Conservation (phyloP, 1,140 invertebrate species). For the Drosophila carrolli region DNA sequence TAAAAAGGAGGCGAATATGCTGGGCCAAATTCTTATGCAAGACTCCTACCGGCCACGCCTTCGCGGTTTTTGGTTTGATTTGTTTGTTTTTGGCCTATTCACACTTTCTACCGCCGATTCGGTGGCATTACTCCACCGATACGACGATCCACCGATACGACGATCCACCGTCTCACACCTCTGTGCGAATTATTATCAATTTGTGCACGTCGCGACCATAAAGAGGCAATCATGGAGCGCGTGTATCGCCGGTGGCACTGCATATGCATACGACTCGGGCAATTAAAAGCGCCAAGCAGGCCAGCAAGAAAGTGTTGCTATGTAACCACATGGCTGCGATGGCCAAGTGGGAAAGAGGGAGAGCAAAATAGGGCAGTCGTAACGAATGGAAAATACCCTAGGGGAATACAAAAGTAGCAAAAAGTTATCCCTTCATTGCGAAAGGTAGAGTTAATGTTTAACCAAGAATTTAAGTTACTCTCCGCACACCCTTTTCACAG, state of each 20-base stretch:
- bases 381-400: constrained; percentile 13
- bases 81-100: constrained; percentile 18
- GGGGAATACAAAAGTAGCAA: background rate
- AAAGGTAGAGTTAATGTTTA: background rate
- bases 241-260: constrained; percentile 38
- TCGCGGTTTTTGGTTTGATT: background rate
- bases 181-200: constrained; percentile 72
- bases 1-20: constrained; percentile 9
- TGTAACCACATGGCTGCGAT: constrained; percentile 24
- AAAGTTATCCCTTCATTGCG: background rate
- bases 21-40: constrained; percentile 42
- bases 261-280: constrained; percentile 48
- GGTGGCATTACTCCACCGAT: constrained; percentile 23
- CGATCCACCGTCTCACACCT: constrained; percentile 52
- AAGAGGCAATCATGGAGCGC: constrained; percentile 60
- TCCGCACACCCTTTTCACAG: too few species aligned
- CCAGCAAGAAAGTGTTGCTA: constrained; percentile 31
- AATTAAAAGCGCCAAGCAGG: constrained; percentile 39
- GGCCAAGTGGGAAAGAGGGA: background rate
- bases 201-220: constrained; percentile 78
- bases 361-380: background rate
- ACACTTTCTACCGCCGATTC: constrained; percentile 64
- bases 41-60: constrained; percentile 36
- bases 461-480: too few species aligned
- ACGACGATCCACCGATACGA: constrained; percentile 6